Evolutionary conservation across 2,888 invertebrate genomes (phyloP), one percentile per base, ranked within the genome.

Genomic region (Mallateleia sp.): DNA sequence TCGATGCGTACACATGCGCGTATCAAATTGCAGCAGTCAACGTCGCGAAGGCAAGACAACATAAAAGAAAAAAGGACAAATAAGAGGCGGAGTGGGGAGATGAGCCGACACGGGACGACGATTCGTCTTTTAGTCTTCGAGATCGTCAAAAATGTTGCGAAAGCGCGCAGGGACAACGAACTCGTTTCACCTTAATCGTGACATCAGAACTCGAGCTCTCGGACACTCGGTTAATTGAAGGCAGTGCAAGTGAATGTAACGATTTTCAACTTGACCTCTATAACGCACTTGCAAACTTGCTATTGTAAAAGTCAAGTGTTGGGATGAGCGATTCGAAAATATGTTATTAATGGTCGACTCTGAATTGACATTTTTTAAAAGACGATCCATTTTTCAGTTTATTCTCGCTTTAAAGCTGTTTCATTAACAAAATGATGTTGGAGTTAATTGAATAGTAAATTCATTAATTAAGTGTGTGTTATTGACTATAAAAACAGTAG

Each of bases 261-360:
- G 85, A 90, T 90, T 91, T 89, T 90, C 89, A 90, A 90, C 90
- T 90, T 91, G 91, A 91, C 90, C 90, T 89, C 90, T 89, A 90
- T 85, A 81, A 78, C 84, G 79, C 82, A 75, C 78, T 88, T 83
- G 58, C 82, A 62, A 78, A 81, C 78, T 80, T 67, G 75, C 67
- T 60, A 88, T 82, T 88, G 85, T 52, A 85, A 71, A 85, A 88
- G 82, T 79, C 69, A 84, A 81, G 67, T 72, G 32, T 67, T 50
- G 22, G 14, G 25, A 50, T n/a, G 22, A 28, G 1, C 28, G 25
- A 62, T 80, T 62, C 64, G 64, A 62, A 71, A 54, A 15, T 58
- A 50, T 50, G 24, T 34, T 11, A 28, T 34, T 47, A 14, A 22
- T 24, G 18, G n/a, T 7, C 22, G n/a, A 11, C 20, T 47, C 52